Conservation (phyloP, 2,113 vertebrate species). For the Amphiprion ocellaris region DNA sequence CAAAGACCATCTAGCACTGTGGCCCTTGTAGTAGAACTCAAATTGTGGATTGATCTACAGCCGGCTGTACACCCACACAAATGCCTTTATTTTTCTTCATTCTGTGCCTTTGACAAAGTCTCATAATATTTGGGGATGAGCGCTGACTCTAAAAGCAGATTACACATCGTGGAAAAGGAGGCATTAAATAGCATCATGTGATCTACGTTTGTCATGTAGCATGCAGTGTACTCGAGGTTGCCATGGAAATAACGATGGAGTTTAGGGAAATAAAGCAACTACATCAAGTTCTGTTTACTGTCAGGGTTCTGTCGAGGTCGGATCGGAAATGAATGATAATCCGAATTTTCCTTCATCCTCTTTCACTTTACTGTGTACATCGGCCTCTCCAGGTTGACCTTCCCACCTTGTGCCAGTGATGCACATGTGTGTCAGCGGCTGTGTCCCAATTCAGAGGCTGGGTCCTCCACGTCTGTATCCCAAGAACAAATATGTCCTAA, state of each 20-base stretch:
- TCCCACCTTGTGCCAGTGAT: neutral
- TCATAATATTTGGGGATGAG: conserved; percentile 27
- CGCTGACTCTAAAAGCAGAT: conserved; percentile 33
- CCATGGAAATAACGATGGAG: neutral
- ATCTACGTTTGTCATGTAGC: conserved; percentile 11
- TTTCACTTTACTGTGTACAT: neutral
- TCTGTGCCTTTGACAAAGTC: neutral
- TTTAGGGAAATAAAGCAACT: neutral
- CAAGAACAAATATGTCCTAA: conserved; percentile 7
- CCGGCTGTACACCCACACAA: neutral
- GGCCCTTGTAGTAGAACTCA: conserved; percentile 45
- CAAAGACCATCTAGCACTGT: conserved; percentile 37
- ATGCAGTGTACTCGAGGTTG: neutral
- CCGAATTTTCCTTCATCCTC: neutral
- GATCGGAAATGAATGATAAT: neutral
- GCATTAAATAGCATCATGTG: conserved; percentile 36
- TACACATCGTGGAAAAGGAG: conserved; percentile 25
- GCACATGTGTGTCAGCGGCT: neutral
- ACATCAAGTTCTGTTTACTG: neutral
- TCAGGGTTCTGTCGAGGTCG: neutral
- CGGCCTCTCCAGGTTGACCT: neutral
- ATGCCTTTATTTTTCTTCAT: conserved; percentile 13
- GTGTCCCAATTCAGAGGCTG: conserved; percentile 4
- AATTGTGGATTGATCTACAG: conserved; percentile 26
- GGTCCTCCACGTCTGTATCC: neutral